Base-by-base conservation (phyloP, 2,888 invertebrate species). In the Lymantria monacha region DNA sequence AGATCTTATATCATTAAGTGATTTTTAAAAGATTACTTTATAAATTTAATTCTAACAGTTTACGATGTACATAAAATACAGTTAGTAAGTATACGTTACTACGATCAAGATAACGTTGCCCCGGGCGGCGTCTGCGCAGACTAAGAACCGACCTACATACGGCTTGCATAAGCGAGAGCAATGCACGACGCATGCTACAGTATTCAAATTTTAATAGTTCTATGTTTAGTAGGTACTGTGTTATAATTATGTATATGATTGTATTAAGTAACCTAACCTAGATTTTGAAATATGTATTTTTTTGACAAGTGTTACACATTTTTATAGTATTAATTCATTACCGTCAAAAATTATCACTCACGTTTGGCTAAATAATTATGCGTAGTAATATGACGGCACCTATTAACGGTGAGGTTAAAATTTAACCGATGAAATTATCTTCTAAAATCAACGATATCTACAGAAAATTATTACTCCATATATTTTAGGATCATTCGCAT, bases 81-180 rank as follows among this genome's bases (percentile, higher is more conserved):
- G 68, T 62, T 72, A 66, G 9, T 33, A 22, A 22, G 57, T 62
- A 55, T 62, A 63, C 63, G 49, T 66, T 68, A 62, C 53, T 66
- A 59, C 55, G 57, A 68, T 61, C 62, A 49, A 67, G 70, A 72
- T 72, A 72, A 63, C 66, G 59, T 64, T 49, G 59, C 63, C 65
- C 49, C 46, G 53, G 56, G 60, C 59, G 59, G 66, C 73, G 66
- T 69, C 67, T 66, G 70, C 59, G 62, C 61, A 44, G 42, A 30
- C 33, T 38, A 31, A 40, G 40, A 31, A 55, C 59, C 63, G 72
- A 72, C 74, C 79, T 65, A 77, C 72, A 70, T 75, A 61, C 51
- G 14, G 59, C 63, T 78, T 80, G 76, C 74, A 76, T 72, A 79
- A 81, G 56, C 55, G 49, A 47, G 56, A 63, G 66, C 59, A 59